phyloP scores from a whole-genome alignment of 2,113 vertebrate genomes.

The Seriola quinqueradiata region DNA sequence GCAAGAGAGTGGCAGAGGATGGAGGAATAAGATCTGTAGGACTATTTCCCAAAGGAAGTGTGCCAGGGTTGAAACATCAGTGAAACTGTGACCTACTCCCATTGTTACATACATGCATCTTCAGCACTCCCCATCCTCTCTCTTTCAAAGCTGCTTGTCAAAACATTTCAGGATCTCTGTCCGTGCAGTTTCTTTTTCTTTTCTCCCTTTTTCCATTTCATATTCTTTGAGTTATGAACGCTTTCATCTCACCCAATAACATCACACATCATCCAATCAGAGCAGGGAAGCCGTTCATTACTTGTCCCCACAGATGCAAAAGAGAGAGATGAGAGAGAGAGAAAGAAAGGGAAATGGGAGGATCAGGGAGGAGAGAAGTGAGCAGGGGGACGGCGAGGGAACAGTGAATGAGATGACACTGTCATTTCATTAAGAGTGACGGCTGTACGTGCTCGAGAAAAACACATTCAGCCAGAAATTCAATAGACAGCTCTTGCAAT shows the following conservation, averaged over 20 bases:
- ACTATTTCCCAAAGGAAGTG: slow-evolving; percentile 70
- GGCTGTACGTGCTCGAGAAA: slow-evolving; percentile 45
- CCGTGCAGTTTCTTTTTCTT: slow-evolving; percentile 40
- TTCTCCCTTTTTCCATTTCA: slow-evolving; percentile 41
- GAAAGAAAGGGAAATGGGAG: slow-evolving; percentile 48
- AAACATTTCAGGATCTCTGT: slow-evolving; percentile 63
- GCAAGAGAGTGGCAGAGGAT: slow-evolving; percentile 47
- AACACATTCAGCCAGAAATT: slow-evolving; percentile 59
- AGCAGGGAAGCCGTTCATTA: slow-evolving; percentile 65
- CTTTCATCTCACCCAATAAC: slow-evolving; percentile 76
- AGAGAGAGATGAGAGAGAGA: slow-evolving; percentile 42
- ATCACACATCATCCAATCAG: slow-evolving; percentile 78
- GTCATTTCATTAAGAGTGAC: slow-evolving; percentile 70
- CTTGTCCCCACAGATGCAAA: slow-evolving; percentile 59
- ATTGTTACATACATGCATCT: slow-evolving; percentile 63
- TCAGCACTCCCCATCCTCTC: slow-evolving; percentile 42
- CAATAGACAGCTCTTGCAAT: slow-evolving; percentile 64
- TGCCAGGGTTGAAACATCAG: slow-evolving; percentile 73
- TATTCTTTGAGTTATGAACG: slow-evolving; percentile 72
- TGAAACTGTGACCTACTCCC: slow-evolving; percentile 77
- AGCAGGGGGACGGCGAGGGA: slow-evolving; percentile 48
- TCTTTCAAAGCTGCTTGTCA: slow-evolving; percentile 68
- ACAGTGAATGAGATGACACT: slow-evolving; percentile 46
- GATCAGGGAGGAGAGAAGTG: slow-evolving; percentile 43
- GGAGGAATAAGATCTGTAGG: slow-evolving; percentile 64